These are phyloP conservation scores for Drosophila oshimai DNA, from an alignment of 1,140 invertebrate species.

Conservation along the genomic window DNA sequence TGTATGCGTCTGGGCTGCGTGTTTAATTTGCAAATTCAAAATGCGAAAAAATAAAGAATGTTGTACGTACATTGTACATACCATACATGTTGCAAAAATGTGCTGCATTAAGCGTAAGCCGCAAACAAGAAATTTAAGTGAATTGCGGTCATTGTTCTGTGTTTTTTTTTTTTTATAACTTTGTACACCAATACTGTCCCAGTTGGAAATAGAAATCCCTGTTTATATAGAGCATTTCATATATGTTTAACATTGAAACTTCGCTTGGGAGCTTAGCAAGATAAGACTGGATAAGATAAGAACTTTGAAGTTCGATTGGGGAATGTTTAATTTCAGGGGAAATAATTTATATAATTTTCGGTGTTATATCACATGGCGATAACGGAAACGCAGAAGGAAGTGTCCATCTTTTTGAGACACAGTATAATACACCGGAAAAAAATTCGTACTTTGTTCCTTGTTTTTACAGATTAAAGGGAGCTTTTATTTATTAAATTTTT, in stretches of 20 bases:
- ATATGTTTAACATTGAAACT: conserved; percentile 37
- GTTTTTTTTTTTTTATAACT: conserved; percentile 20
- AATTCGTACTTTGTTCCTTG: too few species aligned
- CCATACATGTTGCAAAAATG: conserved; percentile 44
- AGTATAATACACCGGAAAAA: neutral
- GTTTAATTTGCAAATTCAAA: conserved; percentile 71
- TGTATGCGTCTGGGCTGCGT: conserved; percentile 42
- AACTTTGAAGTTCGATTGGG: conserved; percentile 7
- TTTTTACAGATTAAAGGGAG: too few species aligned
- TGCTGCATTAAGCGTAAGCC: conserved; percentile 37
- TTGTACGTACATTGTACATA: conserved; percentile 23
- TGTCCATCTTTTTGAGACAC: neutral
- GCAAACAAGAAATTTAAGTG: conserved; percentile 59
- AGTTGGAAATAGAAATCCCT: conserved; percentile 27
- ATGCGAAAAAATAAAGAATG: conserved; percentile 47
- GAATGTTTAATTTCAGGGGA: neutral
- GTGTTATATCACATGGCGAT: conserved; percentile 25
- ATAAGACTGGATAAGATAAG: conserved; percentile 45
- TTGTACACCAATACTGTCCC: neutral
- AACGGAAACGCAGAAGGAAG: conserved; percentile 27
- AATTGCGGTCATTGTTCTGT: conserved; percentile 68
- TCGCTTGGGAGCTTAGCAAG: conserved; percentile 22
- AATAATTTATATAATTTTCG: conserved; percentile 19
- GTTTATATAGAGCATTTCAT: neutral
- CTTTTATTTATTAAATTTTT: too few species aligned